phyloP scores from a whole-genome alignment of 2,888 invertebrate genomes.

The Meloe dianella region DNA sequence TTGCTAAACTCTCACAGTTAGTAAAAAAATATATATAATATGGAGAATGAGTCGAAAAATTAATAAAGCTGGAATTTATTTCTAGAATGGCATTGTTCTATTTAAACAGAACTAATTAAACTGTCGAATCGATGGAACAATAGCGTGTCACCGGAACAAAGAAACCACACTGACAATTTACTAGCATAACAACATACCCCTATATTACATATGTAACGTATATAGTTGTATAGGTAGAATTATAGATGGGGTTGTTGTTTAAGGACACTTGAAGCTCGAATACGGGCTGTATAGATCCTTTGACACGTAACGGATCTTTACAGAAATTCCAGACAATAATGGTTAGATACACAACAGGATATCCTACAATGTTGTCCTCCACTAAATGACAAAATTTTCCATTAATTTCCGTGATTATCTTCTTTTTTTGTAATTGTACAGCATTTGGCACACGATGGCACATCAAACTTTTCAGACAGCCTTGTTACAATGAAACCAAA shows the following conservation, averaged over 20 bases:
- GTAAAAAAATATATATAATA: background rate
- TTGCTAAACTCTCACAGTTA: background rate
- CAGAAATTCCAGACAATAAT: background rate
- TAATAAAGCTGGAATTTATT: background rate
- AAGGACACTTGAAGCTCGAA: background rate
- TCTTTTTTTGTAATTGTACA: background rate
- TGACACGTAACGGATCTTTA: slow-evolving; percentile 5
- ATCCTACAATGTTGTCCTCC: background rate
- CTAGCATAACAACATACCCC: slow-evolving; percentile 5
- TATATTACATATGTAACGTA: background rate
- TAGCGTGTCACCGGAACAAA: slow-evolving; percentile 12
- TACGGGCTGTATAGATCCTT: slow-evolving; percentile 6
- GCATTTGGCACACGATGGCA: too few relatives aligned
- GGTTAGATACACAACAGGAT: background rate
- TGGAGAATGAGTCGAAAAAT: too few relatives aligned
- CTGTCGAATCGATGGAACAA: slow-evolving; percentile 11
- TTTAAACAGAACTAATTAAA: slow-evolving; percentile 1
- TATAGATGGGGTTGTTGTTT: background rate
- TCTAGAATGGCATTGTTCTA: background rate
- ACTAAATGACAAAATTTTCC: background rate
- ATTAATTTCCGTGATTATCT: background rate
- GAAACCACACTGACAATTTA: slow-evolving; percentile 6
- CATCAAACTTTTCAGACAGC: too few relatives aligned
- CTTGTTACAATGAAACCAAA: too few relatives aligned
- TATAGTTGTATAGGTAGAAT: background rate